Conservation (phyloP, 2,888 invertebrate species). For the Hyalella azteca region DNA sequence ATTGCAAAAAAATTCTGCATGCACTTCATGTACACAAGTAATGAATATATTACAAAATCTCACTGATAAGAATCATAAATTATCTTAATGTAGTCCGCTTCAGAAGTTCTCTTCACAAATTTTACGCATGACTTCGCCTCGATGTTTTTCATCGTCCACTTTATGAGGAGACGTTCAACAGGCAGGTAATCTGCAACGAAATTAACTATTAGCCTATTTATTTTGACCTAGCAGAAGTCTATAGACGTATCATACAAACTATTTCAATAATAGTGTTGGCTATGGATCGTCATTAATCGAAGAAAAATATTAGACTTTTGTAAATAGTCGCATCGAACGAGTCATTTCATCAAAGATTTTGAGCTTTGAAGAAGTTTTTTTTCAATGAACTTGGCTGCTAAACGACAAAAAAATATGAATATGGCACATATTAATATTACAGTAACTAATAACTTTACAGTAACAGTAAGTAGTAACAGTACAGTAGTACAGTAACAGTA, state of each 20-base stretch:
- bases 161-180: conserved; percentile 42
- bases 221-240: neutral
- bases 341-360: neutral
- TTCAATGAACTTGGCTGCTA: neutral
- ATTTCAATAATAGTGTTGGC: neutral
- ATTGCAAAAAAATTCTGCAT: too few relatives aligned
- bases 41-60: too few relatives aligned
- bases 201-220: too few relatives aligned
- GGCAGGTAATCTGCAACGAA: conserved; percentile 3
- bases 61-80: conserved; percentile 51
- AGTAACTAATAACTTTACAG: too few relatives aligned
- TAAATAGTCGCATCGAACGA: neutral
- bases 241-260: neutral
- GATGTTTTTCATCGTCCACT: conserved; percentile 47
- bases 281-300: neutral
- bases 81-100: conserved; percentile 50
- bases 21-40: too few relatives aligned
- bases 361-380: neutral
- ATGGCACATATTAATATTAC: too few relatives aligned
- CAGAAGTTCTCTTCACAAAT: conserved; percentile 33
- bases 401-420: too few relatives aligned
- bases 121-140: conserved; percentile 43
- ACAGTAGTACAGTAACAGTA: too few relatives aligned
- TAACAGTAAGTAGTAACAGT: too few relatives aligned
- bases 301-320: neutral